Evolutionary conservation across 2,888 invertebrate genomes (phyloP).

Genomic region (Drosophila koepferae): DNA sequence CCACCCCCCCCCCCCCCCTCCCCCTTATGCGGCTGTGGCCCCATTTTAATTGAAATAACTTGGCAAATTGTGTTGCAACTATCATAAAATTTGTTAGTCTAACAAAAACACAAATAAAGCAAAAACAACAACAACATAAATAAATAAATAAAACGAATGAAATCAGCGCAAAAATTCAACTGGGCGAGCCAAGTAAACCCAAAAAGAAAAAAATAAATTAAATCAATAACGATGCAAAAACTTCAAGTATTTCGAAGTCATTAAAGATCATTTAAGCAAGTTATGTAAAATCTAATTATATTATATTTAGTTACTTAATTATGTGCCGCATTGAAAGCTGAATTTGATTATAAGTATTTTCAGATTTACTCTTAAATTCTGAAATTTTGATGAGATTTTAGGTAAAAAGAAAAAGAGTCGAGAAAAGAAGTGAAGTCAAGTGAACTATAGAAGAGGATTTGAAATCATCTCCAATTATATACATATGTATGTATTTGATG

Average conservation of each 20-base stretch:
- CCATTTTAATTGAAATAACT: slow-evolving; percentile 74
- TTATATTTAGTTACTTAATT: neutral
- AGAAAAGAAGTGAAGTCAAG: too few relatives aligned
- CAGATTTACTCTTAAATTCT: too few relatives aligned
- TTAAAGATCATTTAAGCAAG: neutral
- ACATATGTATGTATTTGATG: too few relatives aligned
- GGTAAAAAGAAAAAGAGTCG: too few relatives aligned
- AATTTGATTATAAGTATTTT: too few relatives aligned
- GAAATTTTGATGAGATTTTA: too few relatives aligned
- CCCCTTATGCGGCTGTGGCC: slow-evolving; percentile 39
- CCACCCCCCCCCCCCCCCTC: neutral
- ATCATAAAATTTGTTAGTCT: slow-evolving; percentile 35
- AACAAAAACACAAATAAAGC: neutral
- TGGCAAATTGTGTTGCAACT: slow-evolving; percentile 49
- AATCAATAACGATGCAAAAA: slow-evolving; percentile 22
- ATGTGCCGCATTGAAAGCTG: neutral
- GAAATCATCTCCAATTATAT: too few relatives aligned
- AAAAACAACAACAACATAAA: neutral
- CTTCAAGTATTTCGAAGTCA: neutral
- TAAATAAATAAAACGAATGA: neutral
- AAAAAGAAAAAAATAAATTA: neutral
- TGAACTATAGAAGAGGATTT: too few relatives aligned
- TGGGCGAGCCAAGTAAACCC: slow-evolving; percentile 16
- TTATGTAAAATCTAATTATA: neutral
- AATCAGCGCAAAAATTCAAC: slow-evolving; percentile 15